Evolutionary conservation across 2,888 invertebrate genomes (phyloP).

Genomic region (Labia minor): DNA sequence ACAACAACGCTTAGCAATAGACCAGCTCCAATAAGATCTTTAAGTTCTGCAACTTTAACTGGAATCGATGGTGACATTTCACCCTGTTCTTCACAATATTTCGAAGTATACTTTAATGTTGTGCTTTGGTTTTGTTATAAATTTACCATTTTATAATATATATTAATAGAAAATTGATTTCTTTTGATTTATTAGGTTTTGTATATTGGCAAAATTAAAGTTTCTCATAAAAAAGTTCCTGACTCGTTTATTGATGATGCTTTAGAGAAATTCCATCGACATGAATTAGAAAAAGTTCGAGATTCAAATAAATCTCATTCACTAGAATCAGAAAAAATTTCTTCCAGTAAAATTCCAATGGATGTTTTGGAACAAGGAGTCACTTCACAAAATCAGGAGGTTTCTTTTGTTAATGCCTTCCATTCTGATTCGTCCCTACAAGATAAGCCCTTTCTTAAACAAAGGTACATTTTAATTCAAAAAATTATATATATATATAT

Average conservation of each 20-base stretch:
- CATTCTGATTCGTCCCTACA: background rate
- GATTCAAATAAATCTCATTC: constrained; percentile 31
- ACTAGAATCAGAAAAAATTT: background rate
- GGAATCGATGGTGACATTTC: constrained; percentile 67
- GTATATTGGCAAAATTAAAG: constrained; percentile 83
- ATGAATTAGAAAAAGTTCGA: constrained; percentile 57
- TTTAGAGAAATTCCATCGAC: constrained; percentile 66
- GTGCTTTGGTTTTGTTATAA: background rate
- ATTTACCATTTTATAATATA: background rate
- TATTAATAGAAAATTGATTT: constrained; percentile 14
- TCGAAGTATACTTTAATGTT: constrained; percentile 56
- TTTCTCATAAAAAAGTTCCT: constrained; percentile 75
- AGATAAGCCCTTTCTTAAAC: background rate
- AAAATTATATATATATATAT: background rate
- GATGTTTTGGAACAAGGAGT: background rate
- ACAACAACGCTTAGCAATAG: background rate
- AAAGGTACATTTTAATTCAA: background rate
- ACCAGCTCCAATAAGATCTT: constrained; percentile 33
- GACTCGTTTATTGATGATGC: constrained; percentile 86
- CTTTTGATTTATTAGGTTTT: constrained; percentile 51
- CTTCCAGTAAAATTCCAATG: background rate
- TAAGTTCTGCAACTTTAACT: constrained; percentile 54
- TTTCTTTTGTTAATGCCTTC: background rate
- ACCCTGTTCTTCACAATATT: constrained; percentile 78
- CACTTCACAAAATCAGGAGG: background rate